A percentile compares a stretch with the other conserved stretches of the same genome.
Evolutionary conservation across 1,140 invertebrate species (phyloP).

Genomic region (Yoshiicerus persimilis): DNA sequence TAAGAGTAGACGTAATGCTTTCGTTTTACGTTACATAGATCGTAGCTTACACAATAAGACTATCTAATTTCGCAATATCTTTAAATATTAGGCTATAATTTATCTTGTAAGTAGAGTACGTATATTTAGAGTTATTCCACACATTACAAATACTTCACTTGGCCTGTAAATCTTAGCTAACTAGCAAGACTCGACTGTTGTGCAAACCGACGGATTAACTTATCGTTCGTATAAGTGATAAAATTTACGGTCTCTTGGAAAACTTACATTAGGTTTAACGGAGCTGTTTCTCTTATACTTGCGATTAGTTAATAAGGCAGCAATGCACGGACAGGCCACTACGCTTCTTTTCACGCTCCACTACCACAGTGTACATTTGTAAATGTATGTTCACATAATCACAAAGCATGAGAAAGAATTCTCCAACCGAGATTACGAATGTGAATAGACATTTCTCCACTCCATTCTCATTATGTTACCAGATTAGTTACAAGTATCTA

Average conservation of each 20-base stretch:
- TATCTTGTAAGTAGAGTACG: background rate
- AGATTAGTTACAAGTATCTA: background rate
- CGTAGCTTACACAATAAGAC: background rate
- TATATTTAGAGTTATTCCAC: background rate
- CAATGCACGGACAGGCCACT: background rate
- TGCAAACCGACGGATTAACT: background rate
- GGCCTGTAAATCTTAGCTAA: background rate
- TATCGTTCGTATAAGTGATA: slow-evolving; percentile 14
- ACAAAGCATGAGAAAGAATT: slow-evolving; percentile 16
- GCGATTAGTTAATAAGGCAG: background rate
- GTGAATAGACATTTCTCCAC: background rate
- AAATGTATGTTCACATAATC: background rate
- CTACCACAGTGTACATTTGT: background rate
- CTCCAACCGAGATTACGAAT: background rate
- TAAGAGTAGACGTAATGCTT: background rate
- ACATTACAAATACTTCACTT: background rate
- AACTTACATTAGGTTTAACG: background rate
- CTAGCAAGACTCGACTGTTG: background rate
- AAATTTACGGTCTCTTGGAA: background rate
- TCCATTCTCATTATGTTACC: slow-evolving; percentile 5
- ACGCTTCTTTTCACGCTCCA: background rate
- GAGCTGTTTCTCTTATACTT: background rate
- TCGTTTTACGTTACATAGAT: background rate
- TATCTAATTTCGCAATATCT: background rate
- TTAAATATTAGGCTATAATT: background rate